Percentiles rank a stretch among this genome's conserved stretches.
These are phyloP conservation scores for Sycophaga agraensis DNA, from an alignment of 1,140 invertebrate species.

Conservation along the genomic window DNA sequence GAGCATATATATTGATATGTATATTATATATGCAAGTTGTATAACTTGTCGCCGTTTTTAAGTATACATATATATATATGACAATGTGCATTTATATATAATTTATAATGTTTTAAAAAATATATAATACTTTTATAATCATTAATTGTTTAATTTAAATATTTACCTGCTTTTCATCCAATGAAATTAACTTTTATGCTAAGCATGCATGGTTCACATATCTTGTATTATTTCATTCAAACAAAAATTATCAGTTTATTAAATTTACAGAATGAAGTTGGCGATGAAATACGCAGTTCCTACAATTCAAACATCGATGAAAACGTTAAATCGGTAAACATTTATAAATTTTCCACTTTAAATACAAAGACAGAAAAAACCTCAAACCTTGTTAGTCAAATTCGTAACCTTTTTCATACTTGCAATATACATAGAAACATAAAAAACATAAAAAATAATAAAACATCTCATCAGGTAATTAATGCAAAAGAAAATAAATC, in stretches of 20 bases:
- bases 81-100: neutral
- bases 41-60: neutral
- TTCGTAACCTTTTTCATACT: neutral
- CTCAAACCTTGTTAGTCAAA: neutral
- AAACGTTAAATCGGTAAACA: neutral
- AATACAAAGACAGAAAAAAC: neutral
- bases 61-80: conserved; percentile 1
- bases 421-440: neutral
- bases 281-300: neutral
- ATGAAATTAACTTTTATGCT: neutral
- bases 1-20: conserved; percentile 11
- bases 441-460: conserved; percentile 13
- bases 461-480: neutral
- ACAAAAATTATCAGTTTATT: neutral
- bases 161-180: conserved; percentile 5
- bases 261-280: conserved; percentile 18
- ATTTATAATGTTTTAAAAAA: conserved; percentile 27
- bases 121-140: conserved; percentile 27
- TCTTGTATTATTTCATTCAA: neutral
- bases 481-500: neutral
- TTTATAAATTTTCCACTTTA: neutral
- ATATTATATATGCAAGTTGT: neutral
- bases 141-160: conserved; percentile 11
- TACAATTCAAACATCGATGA: neutral
- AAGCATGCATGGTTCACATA: neutral